Evolutionary conservation across 2,797 vertebrate genomes (phyloP), one percentile per base, ranked within the genome.

Genomic region (Artibeus lituratus): DNA sequence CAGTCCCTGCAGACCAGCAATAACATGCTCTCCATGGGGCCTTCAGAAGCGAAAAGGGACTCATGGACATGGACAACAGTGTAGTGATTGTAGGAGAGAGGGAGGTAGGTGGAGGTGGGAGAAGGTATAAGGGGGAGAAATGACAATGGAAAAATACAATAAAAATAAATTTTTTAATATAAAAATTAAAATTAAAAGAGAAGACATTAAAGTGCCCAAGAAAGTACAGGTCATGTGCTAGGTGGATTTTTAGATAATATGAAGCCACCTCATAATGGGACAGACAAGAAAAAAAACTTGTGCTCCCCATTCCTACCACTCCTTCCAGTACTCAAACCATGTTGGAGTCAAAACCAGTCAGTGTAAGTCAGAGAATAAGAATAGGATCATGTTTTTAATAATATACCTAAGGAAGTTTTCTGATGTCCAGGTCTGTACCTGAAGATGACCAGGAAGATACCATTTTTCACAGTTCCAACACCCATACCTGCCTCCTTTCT

Each of bases 1-100:
- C 1, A 2, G 22, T 9, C 47, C 29, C 32, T 84, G 37, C 18
- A 78, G 39, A 26, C 10, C 32, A 65, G 62, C 19, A 70, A 35
- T 21, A 8, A 0, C 12, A 5, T 2, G 47, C 37, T 53, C 35
- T 21, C 12, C n/a, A 37, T 1, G 14, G 22, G 7, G 39, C 47
- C 70, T 7, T 51, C 37, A 49, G 44, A 67, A 65, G 14, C 32
- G 7, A n/a, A 62, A 65, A n/a, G 26, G 62, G 62, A 65, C 62
- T 65, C 32, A n/a, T 65, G 32, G 32, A 65, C 32, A 16, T 65
- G 32, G 32, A 65, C 15, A 65, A 32, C 62, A 65, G 32, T n/a
- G 62, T 65, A 29, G 62, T 32, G 62, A n/a, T 16, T 65, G 29
- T 2, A 2, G 59, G 14, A 15, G 12, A 26, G 32, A 16, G 29